phyloP scores from a whole-genome alignment of 2,797 vertebrate genomes.

The Cheirogaleus major region DNA sequence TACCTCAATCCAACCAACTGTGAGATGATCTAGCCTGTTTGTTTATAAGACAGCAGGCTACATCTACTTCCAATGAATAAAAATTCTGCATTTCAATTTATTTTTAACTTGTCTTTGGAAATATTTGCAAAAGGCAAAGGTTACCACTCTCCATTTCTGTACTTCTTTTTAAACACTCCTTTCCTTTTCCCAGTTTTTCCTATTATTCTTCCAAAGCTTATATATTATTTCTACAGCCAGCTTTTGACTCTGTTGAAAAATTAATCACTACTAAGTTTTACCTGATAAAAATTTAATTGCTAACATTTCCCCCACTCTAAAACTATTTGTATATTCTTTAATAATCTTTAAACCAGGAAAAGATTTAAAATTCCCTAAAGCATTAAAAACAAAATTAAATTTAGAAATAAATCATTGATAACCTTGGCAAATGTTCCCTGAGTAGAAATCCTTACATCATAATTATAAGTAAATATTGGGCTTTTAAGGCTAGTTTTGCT shows the following conservation, averaged over 20 bases:
- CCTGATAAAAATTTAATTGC: constrained; percentile 2
- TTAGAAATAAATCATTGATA: not conserved
- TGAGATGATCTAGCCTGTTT: not conserved
- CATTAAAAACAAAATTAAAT: constrained; percentile 52
- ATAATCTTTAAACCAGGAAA: constrained; percentile 22
- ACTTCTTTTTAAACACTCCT: not conserved
- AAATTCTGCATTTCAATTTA: not conserved
- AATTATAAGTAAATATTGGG: not conserved
- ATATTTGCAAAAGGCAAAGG: not conserved
- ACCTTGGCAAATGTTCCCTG: not conserved
- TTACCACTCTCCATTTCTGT: not conserved
- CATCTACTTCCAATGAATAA: not conserved
- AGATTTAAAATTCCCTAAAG: not conserved
- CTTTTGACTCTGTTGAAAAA: constrained; percentile 20
- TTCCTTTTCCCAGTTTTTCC: not conserved
- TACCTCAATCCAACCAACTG: not conserved
- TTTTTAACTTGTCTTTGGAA: not conserved
- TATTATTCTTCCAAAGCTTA: not conserved
- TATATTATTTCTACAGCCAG: not conserved
- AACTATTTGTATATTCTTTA: not conserved
- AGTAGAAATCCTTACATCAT: constrained; percentile 24
- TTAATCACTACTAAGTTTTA: constrained; percentile 21
- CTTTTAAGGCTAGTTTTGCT: not conserved
- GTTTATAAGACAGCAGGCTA: not conserved
- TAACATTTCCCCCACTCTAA: not conserved